These are phyloP conservation scores for Druceiella hillmani DNA, from an alignment of 2,888 invertebrate species.

Conservation along the genomic window DNA sequence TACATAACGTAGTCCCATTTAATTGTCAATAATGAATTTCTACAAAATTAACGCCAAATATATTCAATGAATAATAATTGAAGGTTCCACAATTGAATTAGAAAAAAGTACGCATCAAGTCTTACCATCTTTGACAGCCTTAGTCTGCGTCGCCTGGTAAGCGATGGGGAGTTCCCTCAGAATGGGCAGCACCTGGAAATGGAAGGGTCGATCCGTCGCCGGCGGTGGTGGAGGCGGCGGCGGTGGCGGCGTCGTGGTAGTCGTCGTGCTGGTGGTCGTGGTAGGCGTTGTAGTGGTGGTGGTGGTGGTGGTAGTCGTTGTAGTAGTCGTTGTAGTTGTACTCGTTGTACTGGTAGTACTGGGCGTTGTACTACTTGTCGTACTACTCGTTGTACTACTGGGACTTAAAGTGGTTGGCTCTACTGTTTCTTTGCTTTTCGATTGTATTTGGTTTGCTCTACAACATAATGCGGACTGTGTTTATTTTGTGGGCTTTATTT, in stretches of 20 bases:
- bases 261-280: conserved; percentile 31
- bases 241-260: conserved; percentile 31
- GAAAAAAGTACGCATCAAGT: too few relatives aligned
- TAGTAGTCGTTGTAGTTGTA: conserved; percentile 41
- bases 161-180: too few relatives aligned
- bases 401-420: conserved; percentile 17
- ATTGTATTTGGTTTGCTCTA: too few relatives aligned
- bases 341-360: conserved; percentile 37
- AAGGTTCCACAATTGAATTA: too few relatives aligned
- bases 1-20: too few relatives aligned
- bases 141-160: too few relatives aligned
- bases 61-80: too few relatives aligned
- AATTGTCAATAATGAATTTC: too few relatives aligned
- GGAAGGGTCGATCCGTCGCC: conserved; percentile 34
- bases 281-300: conserved; percentile 35
- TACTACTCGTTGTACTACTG: conserved; percentile 29
- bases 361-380: conserved; percentile 32
- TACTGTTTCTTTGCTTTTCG: too few relatives aligned
- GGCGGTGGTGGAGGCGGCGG: conserved; percentile 25
- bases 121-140: too few relatives aligned
- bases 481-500: conserved; percentile 1
- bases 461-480: too few relatives aligned
- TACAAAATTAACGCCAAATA: too few relatives aligned
- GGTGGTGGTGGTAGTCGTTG: conserved; percentile 36
- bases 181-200: conserved; percentile 44